Evolutionary conservation across 2,113 vertebrate species (phyloP), one percentile per base, ranked within the genome.

Genomic region (Tinamus guttatus): DNA sequence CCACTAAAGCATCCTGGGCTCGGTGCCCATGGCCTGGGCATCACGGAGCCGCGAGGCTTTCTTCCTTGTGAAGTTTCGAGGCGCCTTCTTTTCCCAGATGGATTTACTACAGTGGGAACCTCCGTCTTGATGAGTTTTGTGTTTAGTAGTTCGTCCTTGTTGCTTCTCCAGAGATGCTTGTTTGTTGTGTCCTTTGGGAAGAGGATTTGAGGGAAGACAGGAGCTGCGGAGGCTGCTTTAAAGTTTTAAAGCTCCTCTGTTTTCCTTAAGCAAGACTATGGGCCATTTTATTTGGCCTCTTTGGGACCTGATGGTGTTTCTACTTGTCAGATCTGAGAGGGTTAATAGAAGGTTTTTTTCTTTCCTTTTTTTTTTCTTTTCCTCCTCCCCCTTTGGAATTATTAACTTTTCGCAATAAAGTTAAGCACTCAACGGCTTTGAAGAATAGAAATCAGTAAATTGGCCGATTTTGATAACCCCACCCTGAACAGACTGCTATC

Each of bases 361-460:
- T 4, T 24, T 45, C 36, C 24, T 75, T 58, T 22, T 47, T 19
- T 77, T 36, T 38, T 5, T 22, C 20, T 47, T 20, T 47, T 47
- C 43, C 56, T 43, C 13, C 34, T 1, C 80, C 25, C 36, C 64
- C 24, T 43, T 89, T 62, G 71, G 49, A 70, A 22, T 85, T 40
- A 25, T 5, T 17, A 34, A 68, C 73, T 93, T 93, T 78, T 86
- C 73, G 88, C 77, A 71, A 32, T 51, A 69, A 16, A 38, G 76
- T 92, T 65, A 81, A 86, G 62, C 8, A 7, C 78, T 84, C 47
- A 0, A 25, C 82, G 81, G 62, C 69, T 92, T 79, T 84, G 76
- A 79, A 85, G 74, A 93, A 81, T 62, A 81, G 87, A 36, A 90
- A 60, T 75, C 47, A 88, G 83, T 92, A 92, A 89, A 92, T 93